Percentiles rank a stretch among this genome's conserved stretches.
Evolutionary conservation across 1,140 invertebrate species (phyloP).

Genomic region (Ganaspis sp.): DNA sequence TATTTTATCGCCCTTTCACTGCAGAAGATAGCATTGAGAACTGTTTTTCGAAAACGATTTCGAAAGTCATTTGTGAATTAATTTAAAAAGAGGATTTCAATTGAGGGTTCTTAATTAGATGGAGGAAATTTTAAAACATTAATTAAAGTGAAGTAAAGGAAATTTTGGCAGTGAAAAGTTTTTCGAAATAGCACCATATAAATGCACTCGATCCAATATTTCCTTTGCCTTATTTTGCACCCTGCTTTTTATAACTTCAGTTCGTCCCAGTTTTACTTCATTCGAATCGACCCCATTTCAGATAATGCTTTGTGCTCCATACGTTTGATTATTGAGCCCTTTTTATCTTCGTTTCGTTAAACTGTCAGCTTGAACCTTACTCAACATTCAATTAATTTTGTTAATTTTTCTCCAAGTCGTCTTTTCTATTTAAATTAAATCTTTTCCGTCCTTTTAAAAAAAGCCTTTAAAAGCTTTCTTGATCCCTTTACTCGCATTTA

Average conservation of each 20-base stretch:
- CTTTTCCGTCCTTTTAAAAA: background rate
- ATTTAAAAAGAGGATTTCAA: no score
- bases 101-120: no score
- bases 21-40: no score
- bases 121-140: background rate
- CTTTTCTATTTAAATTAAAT: slow-evolving; percentile 3
- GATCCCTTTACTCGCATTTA: slow-evolving; percentile 13
- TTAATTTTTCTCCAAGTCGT: background rate
- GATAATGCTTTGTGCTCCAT: slow-evolving; percentile 22
- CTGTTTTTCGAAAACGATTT: no score
- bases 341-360: slow-evolving; percentile 27
- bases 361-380: background rate
- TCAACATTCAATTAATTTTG: slow-evolving; percentile 18
- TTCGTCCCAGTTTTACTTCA: slow-evolving; percentile 5
- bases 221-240: slow-evolving; percentile 1
- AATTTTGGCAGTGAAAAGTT: background rate
- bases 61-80: no score
- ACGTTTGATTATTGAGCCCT: slow-evolving; percentile 20
- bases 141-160: no score
- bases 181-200: background rate
- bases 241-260: slow-evolving; percentile 16
- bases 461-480: slow-evolving; percentile 10
- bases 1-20: no score
- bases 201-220: background rate
- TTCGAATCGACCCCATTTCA: slow-evolving; percentile 10